Conservation (phyloP, 2,888 invertebrate genomes). For the Julus scandinavius region DNA sequence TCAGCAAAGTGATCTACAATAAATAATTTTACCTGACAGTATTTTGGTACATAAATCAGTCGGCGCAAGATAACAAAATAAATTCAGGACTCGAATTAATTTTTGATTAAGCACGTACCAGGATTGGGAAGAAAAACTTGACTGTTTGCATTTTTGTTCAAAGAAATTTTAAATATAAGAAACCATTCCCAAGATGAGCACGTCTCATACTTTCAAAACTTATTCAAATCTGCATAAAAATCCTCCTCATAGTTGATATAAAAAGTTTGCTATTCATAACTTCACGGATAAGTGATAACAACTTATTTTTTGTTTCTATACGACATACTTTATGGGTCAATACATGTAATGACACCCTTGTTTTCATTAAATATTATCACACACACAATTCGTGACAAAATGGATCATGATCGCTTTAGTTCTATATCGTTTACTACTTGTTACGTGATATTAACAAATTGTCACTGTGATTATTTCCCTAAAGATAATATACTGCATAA, state of each 20-base stretch:
- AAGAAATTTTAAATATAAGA: constrained; percentile 10
- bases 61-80: background rate
- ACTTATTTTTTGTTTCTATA: background rate
- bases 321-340: constrained; percentile 15
- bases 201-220: constrained; percentile 5
- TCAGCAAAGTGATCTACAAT: constrained; percentile 21
- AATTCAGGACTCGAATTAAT: background rate
- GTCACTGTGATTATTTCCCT: constrained; percentile 12
- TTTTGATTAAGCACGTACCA: constrained; percentile 4
- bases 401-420: background rate
- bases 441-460: constrained; percentile 33
- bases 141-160: constrained; percentile 22
- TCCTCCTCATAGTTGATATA: constrained; percentile 6
- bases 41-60: constrained; percentile 22
- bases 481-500: constrained; percentile 16
- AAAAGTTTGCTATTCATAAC: constrained; percentile 11
- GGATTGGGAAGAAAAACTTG: background rate
- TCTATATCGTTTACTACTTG: constrained; percentile 15
- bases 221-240: background rate
- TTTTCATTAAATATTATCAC: background rate
- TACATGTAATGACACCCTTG: background rate
- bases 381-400: background rate
- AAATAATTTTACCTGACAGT: constrained; percentile 25
- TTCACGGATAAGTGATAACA: constrained; percentile 33
- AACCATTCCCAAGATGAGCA: constrained; percentile 3